Evolutionary conservation across 2,888 invertebrate genomes (phyloP), one percentile per base, ranked within the genome.

Genomic region (Nemapogon koenigi): DNA sequence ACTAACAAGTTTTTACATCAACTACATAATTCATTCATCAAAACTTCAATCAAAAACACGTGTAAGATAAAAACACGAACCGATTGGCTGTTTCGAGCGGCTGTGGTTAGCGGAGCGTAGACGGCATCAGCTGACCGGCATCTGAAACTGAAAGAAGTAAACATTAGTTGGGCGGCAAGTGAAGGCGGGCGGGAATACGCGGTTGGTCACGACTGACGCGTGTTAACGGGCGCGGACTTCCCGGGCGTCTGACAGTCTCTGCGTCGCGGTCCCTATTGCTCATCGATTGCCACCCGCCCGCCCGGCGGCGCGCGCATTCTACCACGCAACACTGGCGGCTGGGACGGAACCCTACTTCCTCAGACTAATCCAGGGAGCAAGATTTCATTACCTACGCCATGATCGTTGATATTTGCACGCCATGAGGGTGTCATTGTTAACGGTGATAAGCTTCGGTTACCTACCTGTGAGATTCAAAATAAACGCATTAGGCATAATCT

Each of bases 241-340:
- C 72, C 70, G 68, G 78, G 75, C 80, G 81, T 81, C 80, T 81
- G 81, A 69, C 70, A 78, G 75, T 79, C 81, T 81, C 79, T 81
- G 61, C 80, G 78, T 72, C 76, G 83, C 68, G 81, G 71, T 78
- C 71, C 65, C 70, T 45, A 40, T 70, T 70, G 65, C 73, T 69
- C 82, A 82, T 82, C 81, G 69, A 69, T 69, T 68, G 62, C 66
- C 65, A 60, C 64, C 51, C 46, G 43, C 44, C 70, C 69, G 62
- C 65, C 53, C 58, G 54, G 60, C 67, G 61, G 66, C 69, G 67
- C 69, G 66, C 72, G 70, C 71, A 72, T 72, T 65, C 57, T 58
- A 59, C 56, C 59, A 52, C 53, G 55, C 35, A 27, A 15, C 26
- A 13, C 22, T 10, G 15, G 18, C 35, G 11, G 37, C 26, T 13